Evolutionary conservation across 2,888 invertebrate species (phyloP).

Genomic region (Phrixothrix hirtus): DNA sequence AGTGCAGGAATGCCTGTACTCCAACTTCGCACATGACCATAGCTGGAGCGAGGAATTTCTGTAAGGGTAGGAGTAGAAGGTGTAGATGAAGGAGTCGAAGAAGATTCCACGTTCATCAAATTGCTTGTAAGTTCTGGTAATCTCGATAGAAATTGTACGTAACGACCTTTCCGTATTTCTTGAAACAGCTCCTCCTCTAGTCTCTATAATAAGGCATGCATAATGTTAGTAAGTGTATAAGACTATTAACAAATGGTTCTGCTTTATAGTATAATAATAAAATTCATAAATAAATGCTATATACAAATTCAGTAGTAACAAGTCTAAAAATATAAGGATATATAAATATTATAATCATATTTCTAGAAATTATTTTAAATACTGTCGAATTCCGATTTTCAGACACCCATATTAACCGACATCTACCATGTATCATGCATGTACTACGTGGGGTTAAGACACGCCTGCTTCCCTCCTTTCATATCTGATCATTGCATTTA

Average conservation of each 20-base stretch:
- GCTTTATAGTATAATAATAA: background rate
- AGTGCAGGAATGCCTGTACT: conserved; percentile 46
- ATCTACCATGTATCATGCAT: too few species aligned
- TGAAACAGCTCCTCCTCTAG: conserved; percentile 59
- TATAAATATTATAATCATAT: too few species aligned
- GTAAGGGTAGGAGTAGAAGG: conserved; percentile 52
- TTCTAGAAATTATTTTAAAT: too few species aligned
- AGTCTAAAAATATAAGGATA: too few species aligned
- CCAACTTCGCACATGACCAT: conserved; percentile 53
- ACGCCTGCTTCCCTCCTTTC: too few species aligned
- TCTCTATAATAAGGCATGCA: conserved; percentile 57
- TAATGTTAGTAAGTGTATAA: conserved; percentile 23
- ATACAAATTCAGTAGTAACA: too few species aligned
- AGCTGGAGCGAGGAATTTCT: conserved; percentile 41
- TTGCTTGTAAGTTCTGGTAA: conserved; percentile 38
- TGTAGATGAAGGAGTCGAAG: conserved; percentile 40
- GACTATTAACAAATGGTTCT: background rate
- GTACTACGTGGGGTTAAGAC: too few species aligned
- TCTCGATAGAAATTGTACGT: conserved; percentile 42
- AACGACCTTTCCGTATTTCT: conserved; percentile 46
- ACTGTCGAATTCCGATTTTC: too few species aligned
- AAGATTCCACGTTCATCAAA: conserved; percentile 32
- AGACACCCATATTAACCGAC: too few species aligned
- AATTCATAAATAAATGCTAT: background rate
- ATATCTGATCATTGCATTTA: too few species aligned